Evolutionary conservation across 1,140 invertebrate genomes (phyloP), one percentile per base, ranked within the genome.

Genomic region (Drosophila guanche): DNA sequence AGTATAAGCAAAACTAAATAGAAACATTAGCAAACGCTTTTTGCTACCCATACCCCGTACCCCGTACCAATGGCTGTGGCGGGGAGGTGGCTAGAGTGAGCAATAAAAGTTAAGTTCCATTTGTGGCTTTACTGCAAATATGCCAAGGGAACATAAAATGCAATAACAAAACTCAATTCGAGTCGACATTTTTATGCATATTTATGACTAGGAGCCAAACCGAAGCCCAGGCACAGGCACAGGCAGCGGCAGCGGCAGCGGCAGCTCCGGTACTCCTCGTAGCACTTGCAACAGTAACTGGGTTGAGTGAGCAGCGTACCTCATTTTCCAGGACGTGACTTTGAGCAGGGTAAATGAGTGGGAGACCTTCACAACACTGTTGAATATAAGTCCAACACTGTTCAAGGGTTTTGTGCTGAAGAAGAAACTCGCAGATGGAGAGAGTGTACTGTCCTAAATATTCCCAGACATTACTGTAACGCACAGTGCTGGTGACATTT

Each of bases 121-220:
- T 73, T 75, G 63, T 68, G 62, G 61, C 59, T 37, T 33, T 46
- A 62, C 59, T 54, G 23, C 50, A 27, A 37, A 43, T 33, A 51
- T 67, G 63, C 63, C 33, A 37, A 12, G 55, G 42, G 29, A 58
- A 60, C 59, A 50, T 66, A 62, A 70, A 84, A 83, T 84, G 79
- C 79, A 75, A 83, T 71, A 85, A 72, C 62, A 68, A 80, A 74
- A 68, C 63, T 76, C 77, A 68, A 59, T 55, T 56, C 61, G 57
- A 76, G 70, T 73, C 76, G 80, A 83, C 79, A 85, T 84, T 83
- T 83, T 85, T 83, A 83, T 83, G 79, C 79, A 83, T 83, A 83
- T 83, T 83, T 83, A 84, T 83, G 76, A 65, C 22, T 48, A 20
- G 16, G 16, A 20, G 16, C 16, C 16, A 20, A 1, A 20, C 16